These are phyloP conservation scores for Omphaloscelis lunosa DNA, from an alignment of 2,888 invertebrate species.

Conservation along the genomic window DNA sequence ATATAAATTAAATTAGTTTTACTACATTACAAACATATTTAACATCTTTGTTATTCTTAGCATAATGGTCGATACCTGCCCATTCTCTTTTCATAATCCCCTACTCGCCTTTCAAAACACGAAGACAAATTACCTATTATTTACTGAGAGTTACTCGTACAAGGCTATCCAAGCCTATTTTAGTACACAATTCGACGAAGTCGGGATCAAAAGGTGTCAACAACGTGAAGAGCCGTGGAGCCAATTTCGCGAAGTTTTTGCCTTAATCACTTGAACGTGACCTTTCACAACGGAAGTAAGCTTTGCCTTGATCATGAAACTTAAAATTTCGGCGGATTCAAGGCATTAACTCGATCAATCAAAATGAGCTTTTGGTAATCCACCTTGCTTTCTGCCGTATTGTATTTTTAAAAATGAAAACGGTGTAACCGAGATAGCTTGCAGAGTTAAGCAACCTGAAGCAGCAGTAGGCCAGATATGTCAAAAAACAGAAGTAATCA, in stretches of 20 bases:
- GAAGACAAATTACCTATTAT: slow-evolving; percentile 4
- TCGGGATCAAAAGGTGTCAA: slow-evolving; percentile 46
- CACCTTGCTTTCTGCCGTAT: not conserved
- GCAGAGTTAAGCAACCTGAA: too few species aligned
- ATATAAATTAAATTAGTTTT: not conserved
- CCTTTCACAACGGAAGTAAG: slow-evolving; percentile 37
- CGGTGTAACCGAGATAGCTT: too few species aligned
- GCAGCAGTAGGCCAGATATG: too few species aligned
- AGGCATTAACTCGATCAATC: slow-evolving; percentile 25
- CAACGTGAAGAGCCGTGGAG: slow-evolving; percentile 16
- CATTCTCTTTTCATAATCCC: not conserved
- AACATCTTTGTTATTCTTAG: not conserved
- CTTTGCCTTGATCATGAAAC: slow-evolving; percentile 29
- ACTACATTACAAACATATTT: not conserved
- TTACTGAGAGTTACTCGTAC: not conserved
- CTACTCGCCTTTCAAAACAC: slow-evolving; percentile 9
- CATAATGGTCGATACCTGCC: not conserved
- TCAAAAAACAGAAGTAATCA: too few species aligned
- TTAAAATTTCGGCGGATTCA: slow-evolving; percentile 28
- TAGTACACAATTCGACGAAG: slow-evolving; percentile 7
- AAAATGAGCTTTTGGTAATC: slow-evolving; percentile 4
- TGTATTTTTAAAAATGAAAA: not conserved
- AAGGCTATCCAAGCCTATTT: slow-evolving; percentile 19
- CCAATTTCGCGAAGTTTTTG: slow-evolving; percentile 58
- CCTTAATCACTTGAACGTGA: slow-evolving; percentile 51